Evolutionary conservation across 2,797 vertebrate species (phyloP).

Genomic region (Liasis olivaceus): DNA sequence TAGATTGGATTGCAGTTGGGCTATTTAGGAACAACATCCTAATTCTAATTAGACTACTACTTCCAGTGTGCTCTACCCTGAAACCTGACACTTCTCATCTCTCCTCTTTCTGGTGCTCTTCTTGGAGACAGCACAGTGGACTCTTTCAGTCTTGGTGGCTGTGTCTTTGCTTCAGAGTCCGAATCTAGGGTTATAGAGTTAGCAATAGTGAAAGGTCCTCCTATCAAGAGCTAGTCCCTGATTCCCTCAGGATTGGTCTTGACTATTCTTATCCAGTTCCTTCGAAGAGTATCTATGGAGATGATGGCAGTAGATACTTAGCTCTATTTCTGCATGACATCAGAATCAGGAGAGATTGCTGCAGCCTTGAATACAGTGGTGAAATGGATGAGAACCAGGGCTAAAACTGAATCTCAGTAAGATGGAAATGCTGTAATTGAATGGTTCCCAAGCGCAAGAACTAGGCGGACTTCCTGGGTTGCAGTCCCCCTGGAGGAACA

Average conservation of each 20-base stretch:
- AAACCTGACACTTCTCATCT: not conserved
- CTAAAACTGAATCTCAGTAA: not conserved
- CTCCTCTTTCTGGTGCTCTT: not conserved
- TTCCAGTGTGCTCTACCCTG: not conserved
- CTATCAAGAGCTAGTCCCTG: not conserved
- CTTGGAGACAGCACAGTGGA: not conserved
- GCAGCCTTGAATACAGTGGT: not conserved
- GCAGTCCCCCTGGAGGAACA: not conserved
- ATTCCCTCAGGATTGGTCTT: not conserved
- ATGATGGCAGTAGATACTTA: not conserved
- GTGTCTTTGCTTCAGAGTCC: not conserved
- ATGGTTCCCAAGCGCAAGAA: not conserved
- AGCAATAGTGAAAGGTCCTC: not conserved
- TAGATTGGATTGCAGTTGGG: not conserved
- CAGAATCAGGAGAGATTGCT: not conserved
- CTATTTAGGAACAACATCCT: not conserved
- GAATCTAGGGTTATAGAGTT: not conserved
- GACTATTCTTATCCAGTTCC: not conserved
- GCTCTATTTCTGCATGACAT: not conserved
- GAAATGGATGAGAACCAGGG: not conserved
- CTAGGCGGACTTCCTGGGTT: not conserved
- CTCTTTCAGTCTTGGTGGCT: not conserved
- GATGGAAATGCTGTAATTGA: not conserved
- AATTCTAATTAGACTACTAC: not conserved
- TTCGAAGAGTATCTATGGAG: not conserved